phyloP scores from a whole-genome alignment of 2,888 invertebrate species.

The Argynnis bischoffii region DNA sequence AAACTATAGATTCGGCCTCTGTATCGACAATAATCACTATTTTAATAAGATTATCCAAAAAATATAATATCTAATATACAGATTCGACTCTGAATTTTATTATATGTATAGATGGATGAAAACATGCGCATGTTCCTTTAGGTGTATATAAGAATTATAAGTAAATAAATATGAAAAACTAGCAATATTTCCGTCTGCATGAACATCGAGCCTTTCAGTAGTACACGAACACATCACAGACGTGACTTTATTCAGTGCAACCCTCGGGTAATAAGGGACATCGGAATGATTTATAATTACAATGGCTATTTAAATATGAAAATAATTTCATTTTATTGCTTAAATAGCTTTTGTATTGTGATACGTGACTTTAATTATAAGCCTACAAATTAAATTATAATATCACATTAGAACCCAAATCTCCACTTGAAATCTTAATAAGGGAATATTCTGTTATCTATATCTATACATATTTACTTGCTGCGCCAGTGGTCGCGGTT shows the following conservation, averaged over 20 bases:
- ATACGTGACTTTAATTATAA: not conserved
- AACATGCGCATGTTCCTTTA: not conserved
- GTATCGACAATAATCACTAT: too few relatives aligned
- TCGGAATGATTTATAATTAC: slow-evolving; percentile 3
- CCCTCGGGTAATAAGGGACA: slow-evolving; percentile 19
- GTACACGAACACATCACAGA: slow-evolving; percentile 10
- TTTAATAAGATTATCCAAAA: too few relatives aligned
- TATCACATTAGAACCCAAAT: too few relatives aligned
- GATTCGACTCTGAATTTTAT: too few relatives aligned
- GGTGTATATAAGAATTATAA: not conserved
- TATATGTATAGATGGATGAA: not conserved
- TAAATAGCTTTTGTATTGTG: not conserved
- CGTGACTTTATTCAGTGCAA: slow-evolving; percentile 21
- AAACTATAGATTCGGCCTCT: too few relatives aligned
- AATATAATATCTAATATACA: too few relatives aligned
- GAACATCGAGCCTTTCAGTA: slow-evolving; percentile 21
- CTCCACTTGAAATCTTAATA: too few relatives aligned
- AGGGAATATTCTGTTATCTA: too few relatives aligned
- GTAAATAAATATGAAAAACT: slow-evolving; percentile 5
- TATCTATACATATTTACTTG: too few relatives aligned
- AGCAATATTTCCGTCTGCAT: slow-evolving; percentile 11
- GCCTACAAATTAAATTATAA: too few relatives aligned
- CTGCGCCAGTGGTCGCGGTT: too few relatives aligned
- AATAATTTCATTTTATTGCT: not conserved
- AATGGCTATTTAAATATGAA: not conserved